Conservation (phyloP, 2,888 invertebrate species). For the Encarsia formosa region DNA sequence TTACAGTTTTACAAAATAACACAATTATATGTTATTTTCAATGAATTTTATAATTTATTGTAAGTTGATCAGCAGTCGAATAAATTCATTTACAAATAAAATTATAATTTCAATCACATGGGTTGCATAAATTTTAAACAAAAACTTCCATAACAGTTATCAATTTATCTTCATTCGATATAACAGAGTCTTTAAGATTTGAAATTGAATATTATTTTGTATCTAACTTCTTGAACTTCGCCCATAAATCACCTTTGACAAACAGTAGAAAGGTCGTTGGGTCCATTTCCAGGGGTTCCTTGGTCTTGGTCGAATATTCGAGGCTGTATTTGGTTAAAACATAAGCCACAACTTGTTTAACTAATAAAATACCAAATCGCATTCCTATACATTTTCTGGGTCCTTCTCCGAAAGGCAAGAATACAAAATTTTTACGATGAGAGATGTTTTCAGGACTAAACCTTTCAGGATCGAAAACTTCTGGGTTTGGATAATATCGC, state of each 20-base stretch:
- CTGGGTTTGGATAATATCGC: slow-evolving; percentile 34
- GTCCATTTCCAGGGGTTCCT: slow-evolving; percentile 28
- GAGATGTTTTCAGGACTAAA: slow-evolving; percentile 24
- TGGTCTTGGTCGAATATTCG: slow-evolving; percentile 30
- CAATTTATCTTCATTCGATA: too few relatives aligned
- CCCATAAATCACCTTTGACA: slow-evolving; percentile 29
- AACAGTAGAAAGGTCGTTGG: background rate
- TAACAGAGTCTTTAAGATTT: too few relatives aligned
- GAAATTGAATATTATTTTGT: too few relatives aligned
- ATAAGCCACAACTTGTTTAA: slow-evolving; percentile 31
- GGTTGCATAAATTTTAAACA: too few relatives aligned
- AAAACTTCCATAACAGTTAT: too few relatives aligned
- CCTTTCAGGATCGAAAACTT: slow-evolving; percentile 38
- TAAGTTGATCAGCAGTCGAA: too few relatives aligned
- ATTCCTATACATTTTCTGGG: slow-evolving; percentile 40
- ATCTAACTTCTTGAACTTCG: slow-evolving; percentile 16
- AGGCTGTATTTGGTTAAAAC: slow-evolving; percentile 31
- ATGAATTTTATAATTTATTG: too few relatives aligned
- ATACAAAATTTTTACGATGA: slow-evolving; percentile 29
- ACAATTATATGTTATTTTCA: too few relatives aligned
- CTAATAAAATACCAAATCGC: slow-evolving; percentile 33
- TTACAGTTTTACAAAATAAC: too few relatives aligned
- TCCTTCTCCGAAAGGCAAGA: slow-evolving; percentile 40
- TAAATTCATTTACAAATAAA: too few relatives aligned
- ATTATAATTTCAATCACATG: too few relatives aligned